A percentile compares a stretch with the other conserved stretches of the same genome.
phyloP scores from a whole-genome alignment of 2,888 invertebrate genomes.

The Drosophila kambysellisi region DNA sequence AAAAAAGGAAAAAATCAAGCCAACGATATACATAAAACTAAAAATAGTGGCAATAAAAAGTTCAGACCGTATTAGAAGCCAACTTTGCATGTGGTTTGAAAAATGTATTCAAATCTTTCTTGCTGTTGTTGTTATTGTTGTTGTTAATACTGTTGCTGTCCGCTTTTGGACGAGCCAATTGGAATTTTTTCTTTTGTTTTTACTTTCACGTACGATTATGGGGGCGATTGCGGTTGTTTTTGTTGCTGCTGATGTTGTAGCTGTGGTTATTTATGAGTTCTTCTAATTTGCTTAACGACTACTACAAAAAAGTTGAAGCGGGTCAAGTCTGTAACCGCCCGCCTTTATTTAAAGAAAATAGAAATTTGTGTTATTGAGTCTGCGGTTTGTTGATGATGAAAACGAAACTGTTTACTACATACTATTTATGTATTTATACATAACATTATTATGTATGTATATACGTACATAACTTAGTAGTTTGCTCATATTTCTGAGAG shows the following conservation, averaged over 20 bases:
- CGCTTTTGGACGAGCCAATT: conserved; percentile 53
- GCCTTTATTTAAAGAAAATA: conserved; percentile 45
- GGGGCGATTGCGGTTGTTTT: conserved; percentile 51
- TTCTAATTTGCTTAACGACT: conserved; percentile 71
- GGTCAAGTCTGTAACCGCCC: conserved; percentile 57
- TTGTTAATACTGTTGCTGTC: conserved; percentile 28
- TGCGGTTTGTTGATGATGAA: conserved; percentile 26
- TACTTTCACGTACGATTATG: conserved; percentile 71
- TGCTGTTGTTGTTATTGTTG: conserved; percentile 24
- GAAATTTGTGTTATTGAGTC: conserved; percentile 54
- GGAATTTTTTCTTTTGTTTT: conserved; percentile 73
- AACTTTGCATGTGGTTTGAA: conserved; percentile 69
- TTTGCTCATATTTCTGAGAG: neutral
- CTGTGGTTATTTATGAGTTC: conserved; percentile 66
- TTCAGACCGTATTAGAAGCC: conserved; percentile 78
- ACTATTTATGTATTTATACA: neutral
- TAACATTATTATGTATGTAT: neutral
- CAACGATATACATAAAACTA: conserved; percentile 49
- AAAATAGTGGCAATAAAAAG: conserved; percentile 70
- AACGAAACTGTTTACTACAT: neutral
- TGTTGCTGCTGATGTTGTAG: conserved; percentile 9
- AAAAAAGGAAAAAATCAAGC: conserved; percentile 35
- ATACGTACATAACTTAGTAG: neutral
- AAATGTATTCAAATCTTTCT: conserved; percentile 60
- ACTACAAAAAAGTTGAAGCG: conserved; percentile 47